phyloP scores from a whole-genome alignment of 2,113 vertebrate genomes.

The Solenodon paradoxus region DNA sequence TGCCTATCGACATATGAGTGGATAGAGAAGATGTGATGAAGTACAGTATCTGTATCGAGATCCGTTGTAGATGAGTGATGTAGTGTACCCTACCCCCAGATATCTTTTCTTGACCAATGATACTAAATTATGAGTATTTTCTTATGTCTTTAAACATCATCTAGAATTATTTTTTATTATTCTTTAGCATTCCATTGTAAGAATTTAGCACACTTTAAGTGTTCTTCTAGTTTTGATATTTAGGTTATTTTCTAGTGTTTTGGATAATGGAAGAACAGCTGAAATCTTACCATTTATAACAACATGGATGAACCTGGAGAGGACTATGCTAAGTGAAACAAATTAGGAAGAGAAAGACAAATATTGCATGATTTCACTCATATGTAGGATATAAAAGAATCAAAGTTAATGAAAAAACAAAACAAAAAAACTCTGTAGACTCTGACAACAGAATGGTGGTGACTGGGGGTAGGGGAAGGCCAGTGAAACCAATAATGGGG shows the following conservation, averaged over 20 bases:
- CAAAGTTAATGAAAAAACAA: neutral
- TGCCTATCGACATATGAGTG: too few relatives aligned
- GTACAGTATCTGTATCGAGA: neutral
- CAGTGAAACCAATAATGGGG: too few relatives aligned
- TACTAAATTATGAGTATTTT: neutral
- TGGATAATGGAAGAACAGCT: neutral
- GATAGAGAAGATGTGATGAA: too few relatives aligned
- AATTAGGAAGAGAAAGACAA: neutral
- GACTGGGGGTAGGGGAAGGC: too few relatives aligned
- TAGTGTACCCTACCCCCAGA: neutral
- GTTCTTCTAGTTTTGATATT: neutral
- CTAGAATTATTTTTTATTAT: conserved; percentile 1
- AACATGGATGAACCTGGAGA: too few relatives aligned
- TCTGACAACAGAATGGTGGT: too few relatives aligned
- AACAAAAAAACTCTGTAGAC: too few relatives aligned
- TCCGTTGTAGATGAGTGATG: neutral
- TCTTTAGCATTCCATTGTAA: neutral
- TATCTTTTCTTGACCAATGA: neutral
- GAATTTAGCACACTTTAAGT: neutral
- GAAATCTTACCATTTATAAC: neutral
- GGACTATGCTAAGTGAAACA: neutral
- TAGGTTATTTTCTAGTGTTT: conserved; percentile 33
- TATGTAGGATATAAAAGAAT: neutral
- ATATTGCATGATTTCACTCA: too few relatives aligned
- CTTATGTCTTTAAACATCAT: neutral